These are phyloP conservation scores for Nephrocerus scutellatus DNA, from an alignment of 2,888 invertebrate species.

Conservation along the genomic window DNA sequence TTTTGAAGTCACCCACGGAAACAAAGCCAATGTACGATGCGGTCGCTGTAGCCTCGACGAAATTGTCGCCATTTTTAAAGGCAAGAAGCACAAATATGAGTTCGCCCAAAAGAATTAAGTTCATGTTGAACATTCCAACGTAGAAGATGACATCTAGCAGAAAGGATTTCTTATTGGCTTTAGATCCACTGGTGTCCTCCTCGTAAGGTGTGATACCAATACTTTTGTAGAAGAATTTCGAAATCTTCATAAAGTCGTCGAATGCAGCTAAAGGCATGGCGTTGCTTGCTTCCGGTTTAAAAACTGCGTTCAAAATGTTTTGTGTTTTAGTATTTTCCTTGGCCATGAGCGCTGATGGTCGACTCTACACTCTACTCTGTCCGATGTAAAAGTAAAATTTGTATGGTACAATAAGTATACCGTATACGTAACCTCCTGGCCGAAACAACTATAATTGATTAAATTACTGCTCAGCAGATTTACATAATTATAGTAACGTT, in stretches of 20 bases:
- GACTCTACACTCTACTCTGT: too few relatives aligned
- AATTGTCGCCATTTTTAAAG: slow-evolving; percentile 29
- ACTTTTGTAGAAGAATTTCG: slow-evolving; percentile 29
- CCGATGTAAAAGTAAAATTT: too few relatives aligned
- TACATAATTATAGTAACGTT: too few relatives aligned
- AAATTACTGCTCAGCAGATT: too few relatives aligned
- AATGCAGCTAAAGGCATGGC: too few relatives aligned
- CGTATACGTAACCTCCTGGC: too few relatives aligned
- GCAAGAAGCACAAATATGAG: slow-evolving; percentile 31
- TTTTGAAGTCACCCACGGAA: slow-evolving; percentile 33
- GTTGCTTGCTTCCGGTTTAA: too few relatives aligned
- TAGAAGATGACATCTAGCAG: slow-evolving; percentile 23
- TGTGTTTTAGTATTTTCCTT: too few relatives aligned
- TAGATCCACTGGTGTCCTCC: slow-evolving; percentile 4
- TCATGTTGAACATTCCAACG: slow-evolving; percentile 30
- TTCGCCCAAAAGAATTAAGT: slow-evolving; percentile 29
- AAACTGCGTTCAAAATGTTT: too few relatives aligned
- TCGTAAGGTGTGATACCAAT: slow-evolving; percentile 33
- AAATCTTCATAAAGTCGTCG: slow-evolving; percentile 27
- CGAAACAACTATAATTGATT: too few relatives aligned
- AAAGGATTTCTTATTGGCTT: neutral
- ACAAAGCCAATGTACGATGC: slow-evolving; percentile 35
- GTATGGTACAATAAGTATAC: too few relatives aligned
- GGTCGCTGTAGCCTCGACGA: slow-evolving; percentile 37
- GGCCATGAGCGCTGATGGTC: too few relatives aligned